Evolutionary conservation across 2,888 invertebrate genomes (phyloP).

Genomic region (Gryllus longicercus): DNA sequence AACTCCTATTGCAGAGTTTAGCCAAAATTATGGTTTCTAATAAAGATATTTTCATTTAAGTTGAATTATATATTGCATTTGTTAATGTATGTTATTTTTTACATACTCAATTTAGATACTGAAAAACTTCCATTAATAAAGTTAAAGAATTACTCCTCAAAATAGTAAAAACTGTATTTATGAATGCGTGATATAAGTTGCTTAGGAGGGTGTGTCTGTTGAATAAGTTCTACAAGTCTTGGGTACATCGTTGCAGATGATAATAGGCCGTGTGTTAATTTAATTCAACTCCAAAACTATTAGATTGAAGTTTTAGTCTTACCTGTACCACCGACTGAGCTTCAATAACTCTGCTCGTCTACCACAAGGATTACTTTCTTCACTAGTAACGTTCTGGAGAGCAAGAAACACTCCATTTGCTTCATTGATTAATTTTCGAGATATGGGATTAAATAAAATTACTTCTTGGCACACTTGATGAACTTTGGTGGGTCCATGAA

Average conservation of each 20-base stretch:
- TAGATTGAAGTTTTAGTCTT: not conserved
- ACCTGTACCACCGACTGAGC: conserved; percentile 77
- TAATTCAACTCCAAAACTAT: not conserved
- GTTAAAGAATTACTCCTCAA: no score
- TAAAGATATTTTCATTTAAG: no score
- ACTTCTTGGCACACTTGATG: conserved; percentile 49
- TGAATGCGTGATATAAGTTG: no score
- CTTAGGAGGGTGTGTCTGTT: no score
- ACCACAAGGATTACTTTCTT: conserved; percentile 50
- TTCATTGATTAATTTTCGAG: conserved; percentile 76
- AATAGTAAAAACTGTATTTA: no score
- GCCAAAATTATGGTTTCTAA: no score
- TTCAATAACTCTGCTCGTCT: conserved; percentile 67
- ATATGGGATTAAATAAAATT: conserved; percentile 66
- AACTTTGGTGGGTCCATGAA: not conserved
- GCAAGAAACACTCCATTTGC: conserved; percentile 71
- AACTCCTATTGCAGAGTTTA: not conserved
- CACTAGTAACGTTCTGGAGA: conserved; percentile 57
- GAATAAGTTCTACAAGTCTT: no score
- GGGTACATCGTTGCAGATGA: no score
- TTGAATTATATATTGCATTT: not conserved
- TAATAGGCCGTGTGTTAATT: no score
- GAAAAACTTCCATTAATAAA: no score
- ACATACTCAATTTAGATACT: no score
- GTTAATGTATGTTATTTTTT: no score